Conservation (phyloP, 2,797 vertebrate genomes). For the Acanthurus lineatus region DNA sequence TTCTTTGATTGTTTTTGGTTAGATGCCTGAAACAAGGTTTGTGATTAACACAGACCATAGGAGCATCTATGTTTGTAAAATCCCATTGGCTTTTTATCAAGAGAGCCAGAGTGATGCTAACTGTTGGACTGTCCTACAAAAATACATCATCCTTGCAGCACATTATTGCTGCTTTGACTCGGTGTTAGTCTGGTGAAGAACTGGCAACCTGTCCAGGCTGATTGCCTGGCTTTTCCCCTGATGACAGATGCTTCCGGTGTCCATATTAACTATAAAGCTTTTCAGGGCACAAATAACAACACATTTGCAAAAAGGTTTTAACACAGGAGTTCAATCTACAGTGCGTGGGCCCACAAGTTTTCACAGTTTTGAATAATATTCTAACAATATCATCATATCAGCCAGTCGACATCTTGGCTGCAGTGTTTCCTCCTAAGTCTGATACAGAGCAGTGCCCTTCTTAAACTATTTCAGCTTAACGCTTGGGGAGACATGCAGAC, state of each 20-base stretch:
- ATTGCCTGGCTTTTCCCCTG: conserved; percentile 10
- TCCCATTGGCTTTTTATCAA: no score
- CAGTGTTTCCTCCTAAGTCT: conserved; percentile 27
- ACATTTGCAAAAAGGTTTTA: neutral
- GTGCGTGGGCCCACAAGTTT: neutral
- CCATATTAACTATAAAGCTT: neutral
- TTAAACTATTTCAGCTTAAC: conserved; percentile 45
- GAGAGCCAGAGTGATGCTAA: no score
- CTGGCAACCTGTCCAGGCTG: conserved; percentile 1
- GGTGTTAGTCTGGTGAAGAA: neutral
- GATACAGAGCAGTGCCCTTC: conserved; percentile 24
- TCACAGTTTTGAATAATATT: neutral
- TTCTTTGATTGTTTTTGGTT: no score
- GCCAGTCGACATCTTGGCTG: conserved; percentile 19
- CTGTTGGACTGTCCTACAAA: no score
- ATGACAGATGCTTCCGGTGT: neutral
- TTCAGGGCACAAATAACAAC: neutral
- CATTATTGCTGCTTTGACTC: neutral
- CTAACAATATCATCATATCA: conserved; percentile 10
- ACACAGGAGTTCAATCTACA: neutral
- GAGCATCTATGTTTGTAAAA: no score
- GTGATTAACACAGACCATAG: no score
- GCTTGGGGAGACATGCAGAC: conserved; percentile 68
- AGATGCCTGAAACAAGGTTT: no score
- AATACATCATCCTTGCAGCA: no score